These are phyloP conservation scores for Cenopis cana DNA, from an alignment of 2,888 invertebrate genomes.

Conservation along the genomic window DNA sequence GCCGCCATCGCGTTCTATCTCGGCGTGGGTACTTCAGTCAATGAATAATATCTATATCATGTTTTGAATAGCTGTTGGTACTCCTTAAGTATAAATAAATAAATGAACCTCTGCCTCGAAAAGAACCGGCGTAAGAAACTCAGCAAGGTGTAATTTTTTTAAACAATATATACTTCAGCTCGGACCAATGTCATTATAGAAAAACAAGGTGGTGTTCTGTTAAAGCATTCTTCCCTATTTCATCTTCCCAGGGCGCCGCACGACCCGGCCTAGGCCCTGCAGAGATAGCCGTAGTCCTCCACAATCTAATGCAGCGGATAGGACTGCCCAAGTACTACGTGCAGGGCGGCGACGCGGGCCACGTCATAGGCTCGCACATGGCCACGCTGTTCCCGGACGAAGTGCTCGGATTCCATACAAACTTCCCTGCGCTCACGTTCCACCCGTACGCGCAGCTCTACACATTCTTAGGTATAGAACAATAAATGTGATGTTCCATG, in stretches of 20 bases:
- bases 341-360: conserved; percentile 92
- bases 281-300: conserved; percentile 85
- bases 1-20: too few relatives aligned
- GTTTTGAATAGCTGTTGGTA: too few relatives aligned
- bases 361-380: conserved; percentile 84
- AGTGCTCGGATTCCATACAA: conserved; percentile 84
- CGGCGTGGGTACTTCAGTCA: too few relatives aligned
- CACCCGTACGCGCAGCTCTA: conserved; percentile 55
- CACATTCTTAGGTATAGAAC: conserved; percentile 68
- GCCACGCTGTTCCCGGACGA: conserved; percentile 86
- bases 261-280: conserved; percentile 85
- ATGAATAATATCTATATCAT: too few relatives aligned
- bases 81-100: too few relatives aligned
- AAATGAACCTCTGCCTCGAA: too few relatives aligned
- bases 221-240: background rate
- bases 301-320: conserved; percentile 89
- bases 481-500: background rate
- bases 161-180: too few relatives aligned
- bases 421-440: conserved; percentile 80
- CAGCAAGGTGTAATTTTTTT: too few relatives aligned
- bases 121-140: too few relatives aligned
- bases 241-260: conserved; percentile 66
- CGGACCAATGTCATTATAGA: too few relatives aligned
- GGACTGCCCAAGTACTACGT: conserved; percentile 87
- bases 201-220: background rate